Evolutionary conservation across 2,797 vertebrate genomes (phyloP), one percentile per base, ranked within the genome.

Genomic region (Discoglossus pictus): DNA sequence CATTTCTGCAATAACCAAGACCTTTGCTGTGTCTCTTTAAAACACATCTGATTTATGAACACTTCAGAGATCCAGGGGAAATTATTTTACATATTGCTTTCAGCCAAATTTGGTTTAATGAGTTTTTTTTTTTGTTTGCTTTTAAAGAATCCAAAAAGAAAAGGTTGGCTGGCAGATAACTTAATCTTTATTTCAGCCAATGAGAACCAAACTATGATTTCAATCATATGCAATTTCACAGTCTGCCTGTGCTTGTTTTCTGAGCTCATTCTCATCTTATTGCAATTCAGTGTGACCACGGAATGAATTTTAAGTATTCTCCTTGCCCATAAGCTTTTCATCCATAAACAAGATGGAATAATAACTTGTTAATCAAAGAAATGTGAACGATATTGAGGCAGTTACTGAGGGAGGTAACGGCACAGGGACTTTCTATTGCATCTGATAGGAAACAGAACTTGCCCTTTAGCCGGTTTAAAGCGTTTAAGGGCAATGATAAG

Each of bases 251-350:
- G 83, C 85, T 74, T 83, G 77, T 84, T 82, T 82, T 82, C 81
- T 65, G 68, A 9, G 38, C 65, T 74, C 74, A 47, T 15, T 73
- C 82, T 77, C 83, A 73, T 81, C 81, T 90, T 83, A 88, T 80
- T 90, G 82, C 87, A 78, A 82, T 88, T 89, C 85, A 77, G 75
- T 79, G 82, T 80, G 82, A 78, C 74, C 75, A 74, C 56, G 79
- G 82, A 80, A 80, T 79, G 88, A 90, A 89, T 88, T 87, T 83
- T 86, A 92, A 92, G 86, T 82, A 83, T 77, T 64, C 64, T 77
- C 79, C 67, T 78, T 82, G 74, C 76, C 74, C 80, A 80, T 80
- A 80, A 81, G 80, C 78, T 78, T 77, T 82, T 81, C 82, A 67
- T 66, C 79, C 80, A 55, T 66, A 55, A 85, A 74, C 76, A 79